Base-by-base conservation (phyloP, 2,888 invertebrate species). In the Apamea sordens region DNA sequence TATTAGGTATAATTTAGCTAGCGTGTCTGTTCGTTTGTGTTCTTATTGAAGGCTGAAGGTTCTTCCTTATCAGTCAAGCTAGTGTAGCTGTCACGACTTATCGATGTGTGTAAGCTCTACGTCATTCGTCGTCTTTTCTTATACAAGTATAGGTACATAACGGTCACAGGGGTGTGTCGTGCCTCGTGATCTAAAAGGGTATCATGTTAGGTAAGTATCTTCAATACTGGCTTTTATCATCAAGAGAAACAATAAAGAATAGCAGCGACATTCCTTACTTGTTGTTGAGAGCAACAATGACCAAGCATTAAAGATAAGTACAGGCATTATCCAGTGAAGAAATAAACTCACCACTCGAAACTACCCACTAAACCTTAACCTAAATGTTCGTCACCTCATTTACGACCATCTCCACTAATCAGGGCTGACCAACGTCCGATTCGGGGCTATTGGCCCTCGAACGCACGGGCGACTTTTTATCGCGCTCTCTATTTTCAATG, bases 31-130 rank as follows among this genome's bases (percentile, higher is more conserved):
- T 11, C 74, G 41, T 73, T 74, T 74, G 76, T 80, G 71, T 61
- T 69, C 18, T 72, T 70, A 83, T 74, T 81, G 50, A 76, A 70
- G 63, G 59, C 50, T 79, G 86, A 89, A 87, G 89, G 89, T 82
- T 79, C 84, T 88, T 89, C 88, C 89, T 89, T 78, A 85, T 85
- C 76, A 63, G 72, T 77, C 70, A 75, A 63, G 71, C 67, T 73
- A 85, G 82, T 77, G 70, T 72, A 65, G 77, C 67, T 78, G 83
- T 89, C 87, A 88, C 85, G 80, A 89, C 59, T 44, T 76, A 41
- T n/a, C 63, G 64, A 77, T 68, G 65, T 65, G 63, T 85, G 61
- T 71, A 6, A 6, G 36, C 1, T 18, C n/a, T 41, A 47, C 53
- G 72, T 82, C 78, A 88, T 70, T 53, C 41, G 41, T 41, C 41